Base-by-base conservation (phyloP, 2,797 vertebrate genomes). In the Pagetopsis macropterus region DNA sequence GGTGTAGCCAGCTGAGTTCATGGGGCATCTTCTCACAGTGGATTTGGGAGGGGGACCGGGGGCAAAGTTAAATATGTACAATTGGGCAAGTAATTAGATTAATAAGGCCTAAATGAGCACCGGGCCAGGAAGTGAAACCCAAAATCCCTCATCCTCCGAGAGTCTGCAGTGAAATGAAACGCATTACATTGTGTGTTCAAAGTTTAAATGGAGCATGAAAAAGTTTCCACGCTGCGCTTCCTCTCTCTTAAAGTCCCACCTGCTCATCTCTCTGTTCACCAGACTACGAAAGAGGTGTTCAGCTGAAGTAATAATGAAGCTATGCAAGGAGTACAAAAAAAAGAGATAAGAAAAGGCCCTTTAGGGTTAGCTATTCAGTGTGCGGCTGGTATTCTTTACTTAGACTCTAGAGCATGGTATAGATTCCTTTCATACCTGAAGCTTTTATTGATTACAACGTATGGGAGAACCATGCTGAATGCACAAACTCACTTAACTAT, bases 31-130 rank as follows among this genome's bases (percentile, higher is more conserved):
- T 85, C 82, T 87, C 65, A 50, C 75, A 77, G 84, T 72, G 56
- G 70, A 86, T 82, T 75, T 72, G 83, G 83, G 87, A 91, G 78
- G 78, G 76, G 72, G 27, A 5, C 82, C 85, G 60, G 16, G 79
- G 85, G 60, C 73, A 31, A 90, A 85, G 90, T 94, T 93, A 93
- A 94, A 94, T 90, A 93, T 91, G 91, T 94, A 94, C 90, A 94
- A 92, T 90, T 91, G 91, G 88, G 83, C 86, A 88, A 88, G 85
- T 95, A 94, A 94, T 94, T 93, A 87, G 89, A 94, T 94, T 93
- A 94, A 94, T 91, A 94, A 91, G 79, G 70, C 80, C 87, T 89
- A 94, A 93, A 94, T 92, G 90, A 93, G 88, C 84, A 84, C 73
- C 33, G 72, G 87, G 83, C 82, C 83, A 89, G 82, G 82, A 90